phyloP scores from a whole-genome alignment of 2,113 vertebrate genomes.

The Chinchilla lanigera region DNA sequence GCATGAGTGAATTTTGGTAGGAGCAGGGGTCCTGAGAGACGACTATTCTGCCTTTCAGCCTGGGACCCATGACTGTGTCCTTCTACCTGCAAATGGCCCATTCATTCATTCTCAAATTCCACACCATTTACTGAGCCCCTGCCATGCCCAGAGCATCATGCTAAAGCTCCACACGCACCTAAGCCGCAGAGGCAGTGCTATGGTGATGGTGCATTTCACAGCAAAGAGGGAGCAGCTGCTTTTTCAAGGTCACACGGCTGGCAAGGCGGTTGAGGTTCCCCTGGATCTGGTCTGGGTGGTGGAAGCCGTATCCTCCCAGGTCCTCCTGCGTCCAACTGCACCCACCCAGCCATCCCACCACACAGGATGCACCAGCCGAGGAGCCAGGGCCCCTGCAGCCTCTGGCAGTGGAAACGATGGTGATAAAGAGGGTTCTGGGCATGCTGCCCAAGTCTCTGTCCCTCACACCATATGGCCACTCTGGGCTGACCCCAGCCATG shows the following conservation, averaged over 20 bases:
- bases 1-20: background rate
- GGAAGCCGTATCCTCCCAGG: background rate
- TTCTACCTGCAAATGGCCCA: background rate
- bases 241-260: background rate
- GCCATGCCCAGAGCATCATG: background rate
- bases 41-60: background rate
- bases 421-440: background rate
- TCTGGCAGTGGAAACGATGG: background rate
- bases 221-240: background rate
- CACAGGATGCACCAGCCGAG: background rate
- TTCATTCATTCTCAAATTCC: background rate
- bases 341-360: background rate
- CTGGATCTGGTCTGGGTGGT: background rate
- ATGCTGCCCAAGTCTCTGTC: background rate
- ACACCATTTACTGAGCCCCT: background rate
- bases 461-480: background rate
- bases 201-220: background rate
- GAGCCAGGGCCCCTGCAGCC: background rate
- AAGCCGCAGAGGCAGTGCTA: too few relatives aligned
- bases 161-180: background rate
- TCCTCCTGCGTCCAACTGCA: background rate
- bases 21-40: background rate
- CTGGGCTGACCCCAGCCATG: background rate
- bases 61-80: rapidly evolving
- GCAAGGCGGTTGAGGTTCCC: background rate